phyloP scores from a whole-genome alignment of 1,140 invertebrate species.

The Achroia grisella region DNA sequence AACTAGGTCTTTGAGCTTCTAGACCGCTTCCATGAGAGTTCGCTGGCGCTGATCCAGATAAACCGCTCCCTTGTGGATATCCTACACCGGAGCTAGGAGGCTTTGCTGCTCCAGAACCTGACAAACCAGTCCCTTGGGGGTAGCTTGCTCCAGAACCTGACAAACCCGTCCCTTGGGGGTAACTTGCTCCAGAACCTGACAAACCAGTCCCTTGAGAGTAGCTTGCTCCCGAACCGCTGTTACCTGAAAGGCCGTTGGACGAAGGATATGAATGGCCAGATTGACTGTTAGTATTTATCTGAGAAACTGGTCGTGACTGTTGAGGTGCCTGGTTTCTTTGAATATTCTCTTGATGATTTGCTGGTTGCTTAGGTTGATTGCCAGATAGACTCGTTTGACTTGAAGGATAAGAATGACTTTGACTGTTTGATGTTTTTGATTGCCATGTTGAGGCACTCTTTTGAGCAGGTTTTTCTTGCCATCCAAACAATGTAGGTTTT shows the following conservation, averaged over 20 bases:
- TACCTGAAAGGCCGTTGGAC: constrained; percentile 38
- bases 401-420: constrained; percentile 58
- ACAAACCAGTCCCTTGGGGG: constrained; percentile 25
- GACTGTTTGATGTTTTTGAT: constrained; percentile 32
- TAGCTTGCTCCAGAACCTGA: constrained; percentile 28
- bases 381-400: constrained; percentile 58
- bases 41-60: constrained; percentile 4
- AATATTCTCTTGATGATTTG: constrained; percentile 36
- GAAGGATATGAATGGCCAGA: constrained; percentile 42
- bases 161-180: constrained; percentile 27
- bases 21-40: constrained; percentile 10
- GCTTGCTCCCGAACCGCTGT: constrained; percentile 12
- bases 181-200: constrained; percentile 26
- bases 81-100: constrained; percentile 6
- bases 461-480: constrained; percentile 55
- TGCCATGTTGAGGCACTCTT: constrained; percentile 27
- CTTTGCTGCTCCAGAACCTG: constrained; percentile 26
- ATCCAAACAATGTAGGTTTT: constrained; percentile 56
- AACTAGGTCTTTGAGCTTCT: constrained; percentile 7
- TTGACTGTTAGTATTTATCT: constrained; percentile 23
- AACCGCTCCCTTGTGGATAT: constrained; percentile 20
- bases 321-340: constrained; percentile 40
- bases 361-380: constrained; percentile 33
- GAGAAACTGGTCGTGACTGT: constrained; percentile 14
- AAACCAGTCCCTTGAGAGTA: constrained; percentile 30